Percentiles rank a stretch among this genome's conserved stretches.
Conservation (phyloP, 2,113 vertebrate species). For the Erythrocebus patas region DNA sequence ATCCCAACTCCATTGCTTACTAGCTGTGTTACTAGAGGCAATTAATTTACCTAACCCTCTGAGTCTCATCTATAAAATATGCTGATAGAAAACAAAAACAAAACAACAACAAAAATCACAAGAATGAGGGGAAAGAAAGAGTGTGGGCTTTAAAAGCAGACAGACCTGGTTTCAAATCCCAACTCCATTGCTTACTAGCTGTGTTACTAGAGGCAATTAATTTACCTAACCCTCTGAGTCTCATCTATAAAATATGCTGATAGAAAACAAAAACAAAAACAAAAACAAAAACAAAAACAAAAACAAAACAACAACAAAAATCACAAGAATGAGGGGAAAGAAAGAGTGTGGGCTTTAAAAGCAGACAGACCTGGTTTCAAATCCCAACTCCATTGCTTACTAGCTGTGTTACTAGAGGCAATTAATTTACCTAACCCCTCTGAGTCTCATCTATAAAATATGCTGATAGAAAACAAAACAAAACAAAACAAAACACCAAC, state of each 20-base stretch:
- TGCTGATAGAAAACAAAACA: neutral
- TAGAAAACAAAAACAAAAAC: too few relatives aligned
- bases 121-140: neutral
- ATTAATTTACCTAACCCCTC: neutral
- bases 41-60: neutral
- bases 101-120: neutral
- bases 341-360: neutral
- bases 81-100: neutral
- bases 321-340: neutral
- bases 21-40: neutral
- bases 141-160: neutral
- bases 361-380: neutral
- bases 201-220: neutral
- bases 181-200: neutral
- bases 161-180: neutral
- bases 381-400: neutral
- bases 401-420: neutral
- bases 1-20: neutral
- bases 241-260: neutral
- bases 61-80: neutral
- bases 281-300: too few relatives aligned
- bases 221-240: neutral
- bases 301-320: too few relatives aligned
- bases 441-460: neutral
- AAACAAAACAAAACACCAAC: too few relatives aligned